Evolutionary conservation across 2,113 vertebrate genomes (phyloP).

Genomic region (Etheostoma spectabile): DNA sequence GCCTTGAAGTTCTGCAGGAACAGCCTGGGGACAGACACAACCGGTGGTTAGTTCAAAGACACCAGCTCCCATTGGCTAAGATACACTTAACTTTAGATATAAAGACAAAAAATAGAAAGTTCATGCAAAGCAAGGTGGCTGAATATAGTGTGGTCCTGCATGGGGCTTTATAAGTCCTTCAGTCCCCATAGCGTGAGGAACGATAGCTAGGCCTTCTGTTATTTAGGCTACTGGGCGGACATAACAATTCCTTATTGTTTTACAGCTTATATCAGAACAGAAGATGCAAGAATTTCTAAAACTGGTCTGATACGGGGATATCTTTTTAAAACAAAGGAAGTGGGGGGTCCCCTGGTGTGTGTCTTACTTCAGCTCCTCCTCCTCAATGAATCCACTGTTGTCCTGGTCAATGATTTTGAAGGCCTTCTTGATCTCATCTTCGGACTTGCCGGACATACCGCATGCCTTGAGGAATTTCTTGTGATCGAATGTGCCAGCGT

Average conservation of each 20-base stretch:
- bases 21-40: conserved; percentile 63
- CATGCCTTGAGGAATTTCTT: conserved; percentile 85
- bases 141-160: conserved; percentile 25
- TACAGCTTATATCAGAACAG: background rate
- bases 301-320: background rate
- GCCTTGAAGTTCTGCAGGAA: conserved; percentile 87
- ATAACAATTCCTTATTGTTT: background rate
- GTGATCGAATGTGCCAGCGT: conserved; percentile 85
- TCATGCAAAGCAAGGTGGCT: background rate
- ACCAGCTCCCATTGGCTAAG: background rate
- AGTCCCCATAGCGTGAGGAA: background rate
- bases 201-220: background rate
- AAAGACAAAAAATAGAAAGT: background rate
- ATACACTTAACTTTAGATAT: background rate
- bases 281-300: background rate
- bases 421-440: conserved; percentile 83
- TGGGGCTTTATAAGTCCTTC: background rate
- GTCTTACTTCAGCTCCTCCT: conserved; percentile 87
- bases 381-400: conserved; percentile 88
- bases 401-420: conserved; percentile 90
- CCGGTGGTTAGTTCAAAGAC: conserved; percentile 4
- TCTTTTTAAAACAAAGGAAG: background rate
- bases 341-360: background rate
- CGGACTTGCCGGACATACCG: conserved; percentile 82
- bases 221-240: background rate